Percentiles rank a stretch among this genome's conserved stretches.
Evolutionary conservation across 2,797 vertebrate genomes (phyloP).

Genomic region (Pangasius djambal): DNA sequence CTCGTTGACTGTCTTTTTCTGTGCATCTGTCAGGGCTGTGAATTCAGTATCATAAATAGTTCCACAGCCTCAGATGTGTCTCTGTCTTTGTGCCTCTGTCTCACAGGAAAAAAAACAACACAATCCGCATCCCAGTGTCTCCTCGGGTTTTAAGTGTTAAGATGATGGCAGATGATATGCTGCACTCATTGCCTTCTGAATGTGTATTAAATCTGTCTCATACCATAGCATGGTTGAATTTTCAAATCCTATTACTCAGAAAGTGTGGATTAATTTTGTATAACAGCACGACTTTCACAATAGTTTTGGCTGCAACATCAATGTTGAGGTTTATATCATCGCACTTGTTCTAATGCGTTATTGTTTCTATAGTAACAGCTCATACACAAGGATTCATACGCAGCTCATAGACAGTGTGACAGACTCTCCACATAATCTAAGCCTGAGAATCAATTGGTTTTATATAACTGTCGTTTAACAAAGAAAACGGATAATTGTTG

Average conservation of each 20-base stretch:
- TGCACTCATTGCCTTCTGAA: not conserved
- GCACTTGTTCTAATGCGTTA: not conserved
- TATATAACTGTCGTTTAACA: not conserved
- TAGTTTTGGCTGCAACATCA: not conserved
- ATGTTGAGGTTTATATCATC: not conserved
- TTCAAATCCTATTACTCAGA: not conserved
- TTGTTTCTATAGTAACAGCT: slow-evolving; percentile 1
- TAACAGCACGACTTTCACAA: not conserved
- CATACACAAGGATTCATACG: not conserved
- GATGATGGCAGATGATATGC: not conserved
- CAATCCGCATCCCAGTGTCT: not conserved
- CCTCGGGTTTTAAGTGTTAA: not conserved
- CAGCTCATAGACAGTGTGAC: not conserved
- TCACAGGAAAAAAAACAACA: not conserved
- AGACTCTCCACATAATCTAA: not conserved
- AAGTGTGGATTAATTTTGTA: not conserved
- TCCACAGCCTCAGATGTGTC: not conserved
- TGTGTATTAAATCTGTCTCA: not conserved
- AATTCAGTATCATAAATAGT: slow-evolving; percentile 15
- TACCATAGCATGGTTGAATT: not conserved
- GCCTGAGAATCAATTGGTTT: not conserved
- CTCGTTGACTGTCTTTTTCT: not conserved
- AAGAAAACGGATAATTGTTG: not conserved
- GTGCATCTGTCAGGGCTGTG: slow-evolving; percentile 1
- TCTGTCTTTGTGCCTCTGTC: not conserved